phyloP scores from a whole-genome alignment of 2,797 vertebrate genomes.

The Oreochromis mossambicus region DNA sequence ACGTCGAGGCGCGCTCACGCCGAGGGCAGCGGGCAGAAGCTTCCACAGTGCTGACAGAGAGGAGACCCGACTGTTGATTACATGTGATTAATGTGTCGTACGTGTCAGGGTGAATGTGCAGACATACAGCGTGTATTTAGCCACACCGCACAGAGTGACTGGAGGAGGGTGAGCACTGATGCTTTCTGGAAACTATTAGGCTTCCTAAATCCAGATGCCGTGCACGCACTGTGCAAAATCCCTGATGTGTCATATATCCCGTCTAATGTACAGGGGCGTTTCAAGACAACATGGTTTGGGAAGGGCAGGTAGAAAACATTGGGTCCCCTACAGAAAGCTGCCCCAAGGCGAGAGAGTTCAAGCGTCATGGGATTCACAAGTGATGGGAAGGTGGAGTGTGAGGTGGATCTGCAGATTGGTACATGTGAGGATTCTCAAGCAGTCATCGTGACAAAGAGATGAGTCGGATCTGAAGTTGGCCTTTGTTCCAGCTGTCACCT shows the following conservation, averaged over 20 bases:
- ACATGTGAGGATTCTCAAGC: not conserved
- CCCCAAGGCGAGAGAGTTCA: not conserved
- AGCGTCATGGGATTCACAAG: not conserved
- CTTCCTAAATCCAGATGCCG: not conserved
- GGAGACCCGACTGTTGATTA: not conserved
- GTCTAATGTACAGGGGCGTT: not conserved
- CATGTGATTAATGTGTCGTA: not conserved
- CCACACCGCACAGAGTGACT: not conserved
- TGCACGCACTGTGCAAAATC: not conserved
- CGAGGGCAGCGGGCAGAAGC: not conserved
- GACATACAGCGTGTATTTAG: not conserved
- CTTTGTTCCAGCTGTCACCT: not conserved
- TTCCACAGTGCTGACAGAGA: not conserved
- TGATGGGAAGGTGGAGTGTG: not conserved
- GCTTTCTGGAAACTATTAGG: not conserved
- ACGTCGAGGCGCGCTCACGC: slow-evolving; percentile 43
- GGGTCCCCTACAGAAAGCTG: not conserved
- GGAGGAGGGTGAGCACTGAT: not conserved
- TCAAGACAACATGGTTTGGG: not conserved
- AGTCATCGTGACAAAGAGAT: not conserved
- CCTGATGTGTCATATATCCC: not conserved
- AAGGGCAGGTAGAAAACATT: not conserved
- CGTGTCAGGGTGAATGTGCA: not conserved
- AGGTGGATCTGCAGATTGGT: not conserved
- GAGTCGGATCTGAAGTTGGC: not conserved